These are phyloP conservation scores for Marmota flaviventris DNA, from an alignment of 2,113 vertebrate species.

Conservation along the genomic window DNA sequence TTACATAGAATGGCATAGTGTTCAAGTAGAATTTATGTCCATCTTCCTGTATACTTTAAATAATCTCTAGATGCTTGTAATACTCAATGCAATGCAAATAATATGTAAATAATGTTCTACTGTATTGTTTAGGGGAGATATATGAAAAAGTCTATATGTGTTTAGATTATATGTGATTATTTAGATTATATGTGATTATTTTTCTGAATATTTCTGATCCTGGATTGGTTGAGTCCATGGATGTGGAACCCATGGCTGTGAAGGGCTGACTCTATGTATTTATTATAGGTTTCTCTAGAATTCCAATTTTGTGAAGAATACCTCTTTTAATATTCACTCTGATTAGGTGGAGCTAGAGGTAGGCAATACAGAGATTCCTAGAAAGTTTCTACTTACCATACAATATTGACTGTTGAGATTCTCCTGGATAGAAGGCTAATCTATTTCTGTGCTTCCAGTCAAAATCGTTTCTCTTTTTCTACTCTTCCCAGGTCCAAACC, in stretches of 20 bases:
- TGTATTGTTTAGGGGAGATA: background rate
- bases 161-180: too few relatives aligned
- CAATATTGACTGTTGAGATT: background rate
- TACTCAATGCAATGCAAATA: background rate
- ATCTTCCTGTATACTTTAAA: too few relatives aligned
- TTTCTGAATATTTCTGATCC: background rate
- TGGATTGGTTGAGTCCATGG: background rate
- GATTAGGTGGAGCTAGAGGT: background rate
- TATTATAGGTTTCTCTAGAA: background rate
- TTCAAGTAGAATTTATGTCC: too few relatives aligned
- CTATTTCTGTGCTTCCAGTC: background rate
- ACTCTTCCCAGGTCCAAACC: background rate
- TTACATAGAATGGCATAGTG: background rate
- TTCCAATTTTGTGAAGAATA: background rate
- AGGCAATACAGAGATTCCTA: background rate
- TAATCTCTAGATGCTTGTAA: too few relatives aligned
- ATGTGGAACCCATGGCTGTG: background rate
- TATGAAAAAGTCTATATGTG: background rate
- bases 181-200: too few relatives aligned
- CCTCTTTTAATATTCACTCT: background rate
- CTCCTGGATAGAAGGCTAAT: background rate
- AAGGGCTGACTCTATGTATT: background rate
- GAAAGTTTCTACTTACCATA: background rate
- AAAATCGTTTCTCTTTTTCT: background rate
- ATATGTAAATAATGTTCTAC: too few relatives aligned